Percentiles rank a stretch among this genome's conserved stretches.
These are phyloP conservation scores for Aphrophora alni DNA, from an alignment of 2,888 invertebrate genomes.

Conservation along the genomic window DNA sequence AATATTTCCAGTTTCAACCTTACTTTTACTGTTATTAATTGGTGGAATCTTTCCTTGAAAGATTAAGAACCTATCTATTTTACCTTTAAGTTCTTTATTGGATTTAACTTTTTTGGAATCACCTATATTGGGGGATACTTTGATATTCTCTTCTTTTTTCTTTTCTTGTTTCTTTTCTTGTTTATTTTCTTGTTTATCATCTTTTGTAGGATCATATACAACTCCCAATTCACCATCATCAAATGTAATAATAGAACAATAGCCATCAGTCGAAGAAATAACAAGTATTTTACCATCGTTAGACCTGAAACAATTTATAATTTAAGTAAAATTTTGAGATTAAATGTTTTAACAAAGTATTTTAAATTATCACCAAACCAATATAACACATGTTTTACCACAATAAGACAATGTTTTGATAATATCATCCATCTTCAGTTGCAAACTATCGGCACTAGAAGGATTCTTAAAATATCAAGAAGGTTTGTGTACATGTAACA, in stretches of 20 bases:
- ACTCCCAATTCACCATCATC: constrained; percentile 73
- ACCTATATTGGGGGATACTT: too few species aligned
- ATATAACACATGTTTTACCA: too few species aligned
- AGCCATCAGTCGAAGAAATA: constrained; percentile 89
- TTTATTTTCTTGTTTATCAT: constrained; percentile 37
- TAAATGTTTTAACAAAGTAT: too few species aligned
- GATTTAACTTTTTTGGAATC: neutral
- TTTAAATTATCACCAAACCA: too few species aligned
- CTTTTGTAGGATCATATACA: constrained; percentile 50
- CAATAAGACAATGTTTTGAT: too few species aligned
- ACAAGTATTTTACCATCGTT: constrained; percentile 76
- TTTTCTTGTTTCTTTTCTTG: constrained; percentile 24
- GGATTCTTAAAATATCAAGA: too few species aligned
- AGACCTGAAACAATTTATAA: constrained; percentile 62
- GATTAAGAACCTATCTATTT: neutral
- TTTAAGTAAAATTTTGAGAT: too few species aligned
- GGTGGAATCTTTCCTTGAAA: neutral
- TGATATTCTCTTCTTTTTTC: constrained; percentile 35
- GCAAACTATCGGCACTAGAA: too few species aligned
- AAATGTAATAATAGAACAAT: constrained; percentile 84
- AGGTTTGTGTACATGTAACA: too few species aligned
- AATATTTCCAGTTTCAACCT: neutral
- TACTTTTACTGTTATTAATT: neutral
- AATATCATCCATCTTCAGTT: too few species aligned
- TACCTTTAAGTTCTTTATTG: neutral